Percentiles rank a stretch among this genome's conserved stretches.
Conservation (phyloP, 2,888 invertebrate species). For the Parapristionchus giblindavisi region DNA sequence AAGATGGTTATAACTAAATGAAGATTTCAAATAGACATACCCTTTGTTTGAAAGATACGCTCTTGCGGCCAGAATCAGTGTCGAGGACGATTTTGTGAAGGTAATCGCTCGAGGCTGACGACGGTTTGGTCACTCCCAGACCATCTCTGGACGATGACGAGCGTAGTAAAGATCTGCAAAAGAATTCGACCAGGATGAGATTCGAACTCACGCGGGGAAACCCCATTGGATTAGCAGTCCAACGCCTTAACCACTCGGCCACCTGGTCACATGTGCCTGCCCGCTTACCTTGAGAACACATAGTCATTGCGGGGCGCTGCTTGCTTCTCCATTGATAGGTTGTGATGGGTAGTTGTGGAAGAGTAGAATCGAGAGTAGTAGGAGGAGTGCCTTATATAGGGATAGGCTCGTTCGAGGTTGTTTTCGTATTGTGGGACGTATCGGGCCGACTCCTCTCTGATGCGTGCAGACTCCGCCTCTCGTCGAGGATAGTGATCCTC, state of each 20-base stretch:
- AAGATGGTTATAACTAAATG: not conserved
- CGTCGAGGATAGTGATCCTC: too few relatives aligned
- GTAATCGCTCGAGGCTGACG: constrained; percentile 4
- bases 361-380: constrained; percentile 22
- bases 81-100: not conserved
- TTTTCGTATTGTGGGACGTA: too few relatives aligned
- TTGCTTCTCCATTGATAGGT: constrained; percentile 30
- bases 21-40: not conserved
- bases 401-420: too few relatives aligned
- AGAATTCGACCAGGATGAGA: constrained; percentile 46
- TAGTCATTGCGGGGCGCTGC: constrained; percentile 16
- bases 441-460: too few relatives aligned
- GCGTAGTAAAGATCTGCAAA: not conserved
- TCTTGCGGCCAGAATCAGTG: constrained; percentile 27
- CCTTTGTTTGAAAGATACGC: constrained; percentile 30
- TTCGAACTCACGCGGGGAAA: constrained; percentile 49
- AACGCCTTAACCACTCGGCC: constrained; percentile 70
- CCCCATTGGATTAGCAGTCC: constrained; percentile 70
- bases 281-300: constrained; percentile 17
- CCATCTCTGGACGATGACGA: constrained; percentile 2
- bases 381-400: not conserved
- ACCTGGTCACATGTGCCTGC: constrained; percentile 48
- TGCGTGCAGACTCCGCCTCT: too few relatives aligned
- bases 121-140: constrained; percentile 8
- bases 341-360: too few relatives aligned